These are phyloP conservation scores for Enteromius anoplus DNA, from an alignment of 2,797 vertebrate genomes.

Conservation along the genomic window DNA sequence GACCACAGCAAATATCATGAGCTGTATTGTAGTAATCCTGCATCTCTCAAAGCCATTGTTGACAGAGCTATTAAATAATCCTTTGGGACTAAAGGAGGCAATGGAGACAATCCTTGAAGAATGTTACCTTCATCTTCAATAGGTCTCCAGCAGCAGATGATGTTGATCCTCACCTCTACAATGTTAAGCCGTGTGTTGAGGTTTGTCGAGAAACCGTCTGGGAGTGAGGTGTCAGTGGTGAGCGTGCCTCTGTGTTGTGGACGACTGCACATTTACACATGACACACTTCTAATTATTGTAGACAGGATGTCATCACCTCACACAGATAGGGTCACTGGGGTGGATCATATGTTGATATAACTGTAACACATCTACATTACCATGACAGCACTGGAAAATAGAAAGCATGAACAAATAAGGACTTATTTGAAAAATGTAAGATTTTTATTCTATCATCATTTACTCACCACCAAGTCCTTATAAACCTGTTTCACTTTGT, in stretches of 20 bases:
- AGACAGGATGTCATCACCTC: conserved; percentile 81
- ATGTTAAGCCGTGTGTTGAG: conserved; percentile 7
- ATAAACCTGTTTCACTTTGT: neutral
- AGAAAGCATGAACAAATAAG: neutral
- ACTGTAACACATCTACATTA: conserved; percentile 19
- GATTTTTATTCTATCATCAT: neutral
- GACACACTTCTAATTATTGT: conserved; percentile 86
- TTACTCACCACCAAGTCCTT: neutral
- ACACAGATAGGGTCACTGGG: conserved; percentile 66
- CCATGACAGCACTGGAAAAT: neutral
- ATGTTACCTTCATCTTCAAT: conserved; percentile 16
- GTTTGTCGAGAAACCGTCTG: conserved; percentile 55
- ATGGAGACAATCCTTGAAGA: conserved; percentile 7
- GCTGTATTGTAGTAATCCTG: neutral
- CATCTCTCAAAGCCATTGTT: conserved; percentile 6
- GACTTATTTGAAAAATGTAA: neutral
- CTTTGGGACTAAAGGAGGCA: conserved; percentile 6
- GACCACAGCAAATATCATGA: neutral
- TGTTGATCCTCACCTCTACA: conserved; percentile 23
- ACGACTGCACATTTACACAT: conserved; percentile 85
- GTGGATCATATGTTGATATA: conserved; percentile 14
- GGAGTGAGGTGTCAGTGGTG: conserved; percentile 48
- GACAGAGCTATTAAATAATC: conserved; percentile 13
- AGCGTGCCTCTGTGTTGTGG: conserved; percentile 64
- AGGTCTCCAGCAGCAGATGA: conserved; percentile 1